Base-by-base conservation (phyloP, 2,797 vertebrate species). In the Phoebastria nigripes region DNA sequence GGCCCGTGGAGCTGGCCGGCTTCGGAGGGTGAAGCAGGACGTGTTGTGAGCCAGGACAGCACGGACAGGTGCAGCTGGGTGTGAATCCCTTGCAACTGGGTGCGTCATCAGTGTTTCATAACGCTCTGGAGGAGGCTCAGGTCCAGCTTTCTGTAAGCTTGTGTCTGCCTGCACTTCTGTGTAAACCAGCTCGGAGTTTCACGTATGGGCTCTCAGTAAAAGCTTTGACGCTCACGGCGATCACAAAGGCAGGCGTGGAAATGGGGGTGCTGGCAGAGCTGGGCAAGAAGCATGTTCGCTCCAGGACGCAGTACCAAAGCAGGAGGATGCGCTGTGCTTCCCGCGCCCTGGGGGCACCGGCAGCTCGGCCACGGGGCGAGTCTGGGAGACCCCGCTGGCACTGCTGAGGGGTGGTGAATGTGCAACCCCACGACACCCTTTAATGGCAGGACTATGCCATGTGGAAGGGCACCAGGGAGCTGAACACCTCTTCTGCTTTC, bases 261-360 rank as follows among this genome's bases (percentile, higher is more conserved):
- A 19, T 0, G 8, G 18, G 33, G 13, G 26, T 2, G 4, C 41
- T 66, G 52, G 51, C 37, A 25, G 39, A 44, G 49, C 61, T 37
- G 63, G 81, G 28, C 29, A 5, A 20, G 71, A 22, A 47, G 41
- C 5, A 2, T 9, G 22, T 55, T 51, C 1, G 2, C 52, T 37
- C 58, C n/a, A 18, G 41, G 41, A 42, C 1, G 1, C 2, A 8
- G 37, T 55, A 35, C 63, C 22, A 2, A 35, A 8, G 47, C 67
- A 8, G 33, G 83, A 74, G 61, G 54, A 72, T 20, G 47, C 0
- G 0, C 41, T 19, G 66, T 10, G 74, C 71, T 73, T 37, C 35
- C 70, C 1, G 1, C 0, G 1, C 28, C 67, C 73, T 6, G 2
- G 33, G 17, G 14, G 25, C 41, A 7, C 56, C 3, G 1, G 29